These are phyloP conservation scores for Harpagifer antarcticus DNA, from an alignment of 2,797 vertebrate species.

Conservation along the genomic window DNA sequence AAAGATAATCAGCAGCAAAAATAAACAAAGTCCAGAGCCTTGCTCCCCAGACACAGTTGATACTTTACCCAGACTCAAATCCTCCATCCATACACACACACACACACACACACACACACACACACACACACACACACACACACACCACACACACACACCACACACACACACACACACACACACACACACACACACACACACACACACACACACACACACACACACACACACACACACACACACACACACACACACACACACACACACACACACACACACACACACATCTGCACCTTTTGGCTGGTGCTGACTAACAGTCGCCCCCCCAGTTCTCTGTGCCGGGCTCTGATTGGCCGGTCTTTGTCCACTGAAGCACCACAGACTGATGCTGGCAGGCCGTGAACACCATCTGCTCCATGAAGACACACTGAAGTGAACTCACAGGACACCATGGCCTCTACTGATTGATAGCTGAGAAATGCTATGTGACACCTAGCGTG, in stretches of 20 bases:
- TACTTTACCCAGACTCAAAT: constrained; percentile 36
- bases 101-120: constrained; percentile 23
- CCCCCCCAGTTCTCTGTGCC: constrained; percentile 12
- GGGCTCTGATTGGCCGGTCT: constrained; percentile 39
- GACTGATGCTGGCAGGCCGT: constrained; percentile 56
- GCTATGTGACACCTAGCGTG: background rate
- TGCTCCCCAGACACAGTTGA: constrained; percentile 11
- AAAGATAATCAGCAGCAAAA: constrained; percentile 45
- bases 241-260: constrained; percentile 20
- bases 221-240: background rate
- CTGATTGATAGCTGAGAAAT: constrained; percentile 7
- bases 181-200: too few species aligned
- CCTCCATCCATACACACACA: constrained; percentile 22
- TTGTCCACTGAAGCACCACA: constrained; percentile 61
- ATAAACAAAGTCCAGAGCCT: constrained; percentile 37
- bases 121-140: constrained; percentile 30
- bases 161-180: too few species aligned
- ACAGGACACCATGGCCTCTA: constrained; percentile 17
- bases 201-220: too few species aligned
- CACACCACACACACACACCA: constrained; percentile 3
- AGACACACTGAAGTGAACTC: constrained; percentile 26
- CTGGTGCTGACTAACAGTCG: constrained; percentile 37
- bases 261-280: constrained; percentile 24
- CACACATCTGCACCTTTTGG: constrained; percentile 60
- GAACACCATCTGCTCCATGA: constrained; percentile 71